These are phyloP conservation scores for Zonotrichia leucophrys DNA, from an alignment of 2,113 vertebrate genomes.

Conservation along the genomic window DNA sequence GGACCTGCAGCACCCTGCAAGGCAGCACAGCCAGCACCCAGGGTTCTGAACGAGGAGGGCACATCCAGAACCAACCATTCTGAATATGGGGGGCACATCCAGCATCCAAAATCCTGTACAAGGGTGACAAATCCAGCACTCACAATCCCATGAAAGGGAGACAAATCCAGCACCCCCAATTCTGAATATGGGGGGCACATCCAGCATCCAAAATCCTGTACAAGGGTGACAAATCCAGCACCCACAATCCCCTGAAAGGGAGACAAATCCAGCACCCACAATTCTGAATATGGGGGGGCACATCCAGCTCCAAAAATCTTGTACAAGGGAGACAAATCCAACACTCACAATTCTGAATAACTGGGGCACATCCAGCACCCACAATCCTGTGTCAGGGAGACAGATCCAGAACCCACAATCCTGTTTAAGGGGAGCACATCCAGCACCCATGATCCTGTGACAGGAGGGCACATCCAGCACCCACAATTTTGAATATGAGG, in stretches of 20 bases:
- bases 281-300: fast-evolving
- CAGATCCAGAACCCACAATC: too few relatives aligned
- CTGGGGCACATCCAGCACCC: fast-evolving
- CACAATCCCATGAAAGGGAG: fast-evolving
- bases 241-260: too few relatives aligned
- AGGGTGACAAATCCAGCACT: background rate
- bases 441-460: background rate
- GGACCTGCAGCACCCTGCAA: background rate
- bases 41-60: fast-evolving
- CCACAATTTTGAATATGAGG: fast-evolving
- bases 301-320: fast-evolving
- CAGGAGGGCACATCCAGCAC: too few relatives aligned
- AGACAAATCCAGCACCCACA: too few relatives aligned
- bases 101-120: too few relatives aligned
- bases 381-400: background rate
- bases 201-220: background rate
- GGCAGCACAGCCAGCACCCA: background rate
- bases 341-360: fast-evolving
- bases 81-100: background rate
- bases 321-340: fast-evolving
- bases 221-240: background rate
- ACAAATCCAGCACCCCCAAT: fast-evolving
- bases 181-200: fast-evolving
- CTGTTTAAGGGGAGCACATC: too few relatives aligned
- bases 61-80: fast-evolving